Evolutionary conservation across 2,888 invertebrate species (phyloP), one percentile per base, ranked within the genome.

Genomic region (Ctena decussata): DNA sequence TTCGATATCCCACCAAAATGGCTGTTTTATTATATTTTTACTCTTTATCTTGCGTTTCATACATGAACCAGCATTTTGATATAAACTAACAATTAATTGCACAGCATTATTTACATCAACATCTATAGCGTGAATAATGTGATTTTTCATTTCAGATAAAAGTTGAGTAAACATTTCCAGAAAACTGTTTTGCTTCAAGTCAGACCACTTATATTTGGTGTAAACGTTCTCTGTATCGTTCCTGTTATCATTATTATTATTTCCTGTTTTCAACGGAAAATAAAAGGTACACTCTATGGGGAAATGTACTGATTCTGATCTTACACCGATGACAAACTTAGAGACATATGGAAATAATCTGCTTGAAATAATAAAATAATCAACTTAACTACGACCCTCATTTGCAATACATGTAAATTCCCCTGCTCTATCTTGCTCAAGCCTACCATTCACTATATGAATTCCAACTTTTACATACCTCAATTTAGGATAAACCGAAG

Each of bases 341-440:
- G 37, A 39, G n/a, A 71, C n/a, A 71, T 41, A 39, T 39, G 37
- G 39, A 15, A 71, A 71, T 39, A 71, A 39, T 39, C 39, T 24
- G 24, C 39, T 39, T 41, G 71, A 71, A 18, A 71, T n/a, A 39
- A 71, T 71, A 71, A 71, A 39, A 71, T 71, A 71, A 71, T 71
- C 71, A 32, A 71, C 71, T 0, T 37, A 21, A 71, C 71, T 39
- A 21, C 2, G 12, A 30, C 41, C 72, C 30, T 46, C 72, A 46
- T 72, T 72, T 44, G 71, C 46, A 24, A 32, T 41, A 44, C 72
- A 72, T 72, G 72, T 72, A 44, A 72, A 44, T 21, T 72, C 32
- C 30, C 72, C 72, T 3, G 27, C 30, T 72, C 24, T 44, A 72
- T 72, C 72, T 1, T 30, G 2, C 27, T 44, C 18, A 44, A 72